Evolutionary conservation across 35 echinoderm and acorn worm genomes (phyloP).

Genomic region (Lytechinus variegatus): DNA sequence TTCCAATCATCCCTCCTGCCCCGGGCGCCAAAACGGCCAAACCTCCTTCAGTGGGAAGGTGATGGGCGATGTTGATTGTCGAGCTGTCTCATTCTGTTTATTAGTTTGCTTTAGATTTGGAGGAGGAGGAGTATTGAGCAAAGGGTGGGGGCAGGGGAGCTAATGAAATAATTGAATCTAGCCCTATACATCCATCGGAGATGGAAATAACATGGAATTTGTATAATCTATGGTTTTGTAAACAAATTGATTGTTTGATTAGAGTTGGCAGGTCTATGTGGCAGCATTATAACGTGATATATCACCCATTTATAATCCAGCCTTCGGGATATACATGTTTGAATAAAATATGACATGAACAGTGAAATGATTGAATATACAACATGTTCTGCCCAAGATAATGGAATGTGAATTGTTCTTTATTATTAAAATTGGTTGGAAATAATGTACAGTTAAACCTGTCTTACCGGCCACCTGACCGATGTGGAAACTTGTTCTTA

Average conservation of each 20-base stretch:
- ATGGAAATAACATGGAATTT: not conserved
- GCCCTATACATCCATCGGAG: not conserved
- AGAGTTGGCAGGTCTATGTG: not conserved
- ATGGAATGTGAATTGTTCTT: too few species aligned
- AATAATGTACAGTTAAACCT: too few species aligned
- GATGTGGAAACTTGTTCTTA: too few species aligned
- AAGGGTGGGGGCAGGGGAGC: not conserved
- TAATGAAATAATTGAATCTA: not conserved
- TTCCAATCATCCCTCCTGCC: conserved; percentile 16
- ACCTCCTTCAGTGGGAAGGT: not conserved
- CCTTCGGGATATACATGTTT: not conserved
- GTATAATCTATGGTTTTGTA: not conserved
- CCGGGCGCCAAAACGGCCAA: not conserved
- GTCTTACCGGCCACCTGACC: too few species aligned
- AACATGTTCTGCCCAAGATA: too few species aligned
- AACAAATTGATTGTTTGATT: not conserved
- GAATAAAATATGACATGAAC: not conserved
- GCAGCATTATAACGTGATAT: too few species aligned
- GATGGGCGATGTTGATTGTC: not conserved
- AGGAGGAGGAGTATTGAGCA: not conserved
- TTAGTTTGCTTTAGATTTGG: not conserved
- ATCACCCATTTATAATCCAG: not conserved
- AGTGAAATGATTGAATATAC: not conserved
- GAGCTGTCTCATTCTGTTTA: not conserved
- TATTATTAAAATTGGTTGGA: too few species aligned